phyloP scores from a whole-genome alignment of 2,888 invertebrate genomes.

The Mesoligia furuncula region DNA sequence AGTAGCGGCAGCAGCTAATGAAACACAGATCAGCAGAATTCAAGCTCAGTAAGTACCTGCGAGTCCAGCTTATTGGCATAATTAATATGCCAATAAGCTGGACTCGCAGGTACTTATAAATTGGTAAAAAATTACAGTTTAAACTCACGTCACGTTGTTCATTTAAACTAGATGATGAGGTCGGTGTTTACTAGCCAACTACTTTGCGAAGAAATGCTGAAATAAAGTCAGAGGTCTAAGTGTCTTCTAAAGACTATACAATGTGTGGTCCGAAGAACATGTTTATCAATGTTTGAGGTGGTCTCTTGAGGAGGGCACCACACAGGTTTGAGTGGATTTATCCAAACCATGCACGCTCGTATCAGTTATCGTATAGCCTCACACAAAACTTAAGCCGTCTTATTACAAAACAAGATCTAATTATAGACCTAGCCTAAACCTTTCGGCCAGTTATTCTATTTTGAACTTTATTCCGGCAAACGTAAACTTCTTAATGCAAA shows the following conservation, averaged over 20 bases:
- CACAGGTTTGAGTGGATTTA: neutral
- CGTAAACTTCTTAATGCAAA: too few relatives aligned
- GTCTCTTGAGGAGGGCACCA: neutral
- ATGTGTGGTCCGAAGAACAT: too few relatives aligned
- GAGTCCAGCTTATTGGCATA: neutral
- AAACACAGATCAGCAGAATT: neutral
- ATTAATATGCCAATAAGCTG: too few relatives aligned
- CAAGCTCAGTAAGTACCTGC: neutral
- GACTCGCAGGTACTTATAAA: too few relatives aligned
- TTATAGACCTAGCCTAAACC: too few relatives aligned
- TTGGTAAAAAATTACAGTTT: too few relatives aligned
- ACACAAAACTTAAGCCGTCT: too few relatives aligned
- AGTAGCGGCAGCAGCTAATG: neutral
- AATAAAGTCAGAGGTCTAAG: neutral
- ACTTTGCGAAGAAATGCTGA: neutral
- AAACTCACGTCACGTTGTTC: too few relatives aligned
- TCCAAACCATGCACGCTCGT: neutral
- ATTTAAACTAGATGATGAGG: neutral
- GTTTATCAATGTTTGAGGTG: neutral
- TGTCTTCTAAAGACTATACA: neutral
- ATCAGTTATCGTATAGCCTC: neutral
- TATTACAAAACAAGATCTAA: too few relatives aligned
- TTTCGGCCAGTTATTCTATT: too few relatives aligned
- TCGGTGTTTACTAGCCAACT: neutral
- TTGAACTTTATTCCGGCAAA: too few relatives aligned